Evolutionary conservation across 2,797 vertebrate species (phyloP).

Genomic region (Erethizon dorsatum): DNA sequence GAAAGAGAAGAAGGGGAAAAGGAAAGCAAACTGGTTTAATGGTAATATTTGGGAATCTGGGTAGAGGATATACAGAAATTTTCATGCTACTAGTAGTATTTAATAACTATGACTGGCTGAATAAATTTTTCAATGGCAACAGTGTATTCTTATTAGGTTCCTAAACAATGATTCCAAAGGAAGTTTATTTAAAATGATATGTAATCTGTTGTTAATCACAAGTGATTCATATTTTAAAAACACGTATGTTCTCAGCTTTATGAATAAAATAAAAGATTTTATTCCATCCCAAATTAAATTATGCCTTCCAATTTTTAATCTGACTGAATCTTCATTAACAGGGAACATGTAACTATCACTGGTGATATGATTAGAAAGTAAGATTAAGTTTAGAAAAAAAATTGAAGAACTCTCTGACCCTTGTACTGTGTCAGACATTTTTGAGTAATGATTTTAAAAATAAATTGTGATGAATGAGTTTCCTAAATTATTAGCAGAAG

Average conservation of each 20-base stretch:
- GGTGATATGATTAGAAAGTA: neutral
- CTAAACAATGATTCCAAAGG: neutral
- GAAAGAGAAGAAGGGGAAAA: neutral
- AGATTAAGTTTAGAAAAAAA: neutral
- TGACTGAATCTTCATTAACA: neutral
- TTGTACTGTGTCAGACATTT: neutral
- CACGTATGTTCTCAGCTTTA: neutral
- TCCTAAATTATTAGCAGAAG: neutral
- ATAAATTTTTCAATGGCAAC: neutral
- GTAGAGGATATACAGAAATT: neutral
- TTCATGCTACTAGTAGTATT: neutral
- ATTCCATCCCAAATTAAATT: neutral
- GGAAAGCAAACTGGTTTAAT: neutral
- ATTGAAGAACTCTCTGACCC: neutral
- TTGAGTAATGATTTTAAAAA: neutral
- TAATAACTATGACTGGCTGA: neutral
- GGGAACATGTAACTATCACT: neutral
- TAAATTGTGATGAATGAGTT: neutral
- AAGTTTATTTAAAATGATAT: neutral
- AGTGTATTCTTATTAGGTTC: neutral
- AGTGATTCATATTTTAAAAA: neutral
- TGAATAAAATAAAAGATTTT: neutral
- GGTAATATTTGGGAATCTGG: neutral
- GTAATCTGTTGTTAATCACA: slow-evolving; percentile 20
- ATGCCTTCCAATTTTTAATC: neutral